Conservation (phyloP, 1,140 invertebrate species). For the Micrasema longulum region DNA sequence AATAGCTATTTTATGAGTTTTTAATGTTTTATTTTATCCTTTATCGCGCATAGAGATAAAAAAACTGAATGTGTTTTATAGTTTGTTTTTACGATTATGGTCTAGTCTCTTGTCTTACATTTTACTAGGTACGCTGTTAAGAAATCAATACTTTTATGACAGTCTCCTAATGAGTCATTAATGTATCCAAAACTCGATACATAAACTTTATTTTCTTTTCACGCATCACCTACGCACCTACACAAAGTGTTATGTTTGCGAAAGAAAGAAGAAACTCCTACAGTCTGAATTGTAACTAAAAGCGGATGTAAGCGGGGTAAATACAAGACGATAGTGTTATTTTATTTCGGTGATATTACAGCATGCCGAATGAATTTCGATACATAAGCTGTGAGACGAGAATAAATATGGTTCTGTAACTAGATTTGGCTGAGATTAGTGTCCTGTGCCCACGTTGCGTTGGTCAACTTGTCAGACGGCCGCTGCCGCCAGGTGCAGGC, state of each 20-base stretch:
- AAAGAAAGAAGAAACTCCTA: conserved; percentile 43
- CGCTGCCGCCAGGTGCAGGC: conserved; percentile 26
- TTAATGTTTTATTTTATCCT: too few relatives aligned
- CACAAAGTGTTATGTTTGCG: conserved; percentile 7
- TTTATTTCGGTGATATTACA: background rate
- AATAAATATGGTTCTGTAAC: conserved; percentile 2
- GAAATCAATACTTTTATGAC: too few relatives aligned
- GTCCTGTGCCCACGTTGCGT: conserved; percentile 35
- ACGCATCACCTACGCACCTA: conserved; percentile 12
- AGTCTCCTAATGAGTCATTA: too few relatives aligned
- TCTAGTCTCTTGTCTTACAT: too few relatives aligned
- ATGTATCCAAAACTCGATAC: too few relatives aligned
- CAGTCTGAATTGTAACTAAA: background rate
- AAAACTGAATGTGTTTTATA: too few relatives aligned
- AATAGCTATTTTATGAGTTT: too few relatives aligned
- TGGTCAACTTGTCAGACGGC: conserved; percentile 37
- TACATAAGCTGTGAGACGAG: background rate
- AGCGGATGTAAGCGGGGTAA: background rate
- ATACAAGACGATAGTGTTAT: conserved; percentile 6
- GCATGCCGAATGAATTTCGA: background rate
- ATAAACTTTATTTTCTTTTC: background rate
- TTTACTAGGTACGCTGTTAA: too few relatives aligned
- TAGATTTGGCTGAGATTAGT: background rate
- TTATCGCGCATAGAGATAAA: too few relatives aligned
- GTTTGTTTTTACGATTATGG: too few relatives aligned